Evolutionary conservation across 2,113 vertebrate species (phyloP).

Genomic region (Sylvietta virens): DNA sequence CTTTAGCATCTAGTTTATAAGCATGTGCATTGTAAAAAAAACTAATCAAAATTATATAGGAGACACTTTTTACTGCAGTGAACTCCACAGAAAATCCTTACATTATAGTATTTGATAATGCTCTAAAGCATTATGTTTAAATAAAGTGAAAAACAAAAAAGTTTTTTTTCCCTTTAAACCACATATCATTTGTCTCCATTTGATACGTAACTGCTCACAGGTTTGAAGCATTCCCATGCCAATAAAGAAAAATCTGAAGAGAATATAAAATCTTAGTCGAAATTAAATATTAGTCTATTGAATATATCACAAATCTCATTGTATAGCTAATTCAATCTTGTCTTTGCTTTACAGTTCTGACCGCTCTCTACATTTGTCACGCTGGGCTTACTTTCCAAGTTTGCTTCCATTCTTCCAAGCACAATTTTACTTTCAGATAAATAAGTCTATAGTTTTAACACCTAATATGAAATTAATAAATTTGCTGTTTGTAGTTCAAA

Average conservation of each 20-base stretch:
- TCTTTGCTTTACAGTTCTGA: not conserved
- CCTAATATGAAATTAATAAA: not conserved
- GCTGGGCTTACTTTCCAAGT: not conserved
- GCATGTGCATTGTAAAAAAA: not conserved
- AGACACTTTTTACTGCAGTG: not conserved
- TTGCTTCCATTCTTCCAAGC: not conserved
- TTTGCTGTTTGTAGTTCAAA: not conserved
- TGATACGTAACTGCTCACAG: rapidly evolving
- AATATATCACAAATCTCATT: not conserved
- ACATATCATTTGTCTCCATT: not conserved
- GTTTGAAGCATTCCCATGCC: not conserved
- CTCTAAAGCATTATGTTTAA: not conserved
- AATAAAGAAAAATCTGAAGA: not conserved
- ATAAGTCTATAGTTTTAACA: not conserved
- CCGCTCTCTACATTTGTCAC: not conserved
- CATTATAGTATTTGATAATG: not conserved
- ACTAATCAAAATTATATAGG: not conserved
- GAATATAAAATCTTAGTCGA: not conserved
- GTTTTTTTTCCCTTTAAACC: not conserved
- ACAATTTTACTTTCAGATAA: not conserved
- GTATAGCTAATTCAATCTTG: not conserved
- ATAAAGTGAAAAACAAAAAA: not conserved
- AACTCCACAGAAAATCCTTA: not conserved
- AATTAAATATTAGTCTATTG: not conserved
- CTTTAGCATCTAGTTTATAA: not conserved